These are phyloP conservation scores for Sussaba pulchella DNA, from an alignment of 2,888 invertebrate species.

Conservation along the genomic window DNA sequence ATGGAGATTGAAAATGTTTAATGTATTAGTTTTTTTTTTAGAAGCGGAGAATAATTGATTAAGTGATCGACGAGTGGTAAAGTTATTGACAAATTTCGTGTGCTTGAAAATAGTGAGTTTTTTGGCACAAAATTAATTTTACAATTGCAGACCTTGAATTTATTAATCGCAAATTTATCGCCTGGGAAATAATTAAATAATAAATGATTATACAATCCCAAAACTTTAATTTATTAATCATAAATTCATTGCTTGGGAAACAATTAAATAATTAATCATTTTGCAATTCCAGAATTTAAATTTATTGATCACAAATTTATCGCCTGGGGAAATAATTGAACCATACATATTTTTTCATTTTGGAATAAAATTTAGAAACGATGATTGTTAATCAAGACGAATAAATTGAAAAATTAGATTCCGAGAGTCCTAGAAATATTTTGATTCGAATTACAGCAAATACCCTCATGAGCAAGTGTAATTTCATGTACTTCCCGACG, in stretches of 20 bases:
- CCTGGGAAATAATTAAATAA: neutral
- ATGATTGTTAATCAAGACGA: neutral
- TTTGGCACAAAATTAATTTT: neutral
- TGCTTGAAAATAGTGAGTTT: too few relatives aligned
- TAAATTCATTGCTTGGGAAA: too few relatives aligned
- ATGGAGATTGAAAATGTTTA: too few relatives aligned
- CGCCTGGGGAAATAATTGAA: neutral
- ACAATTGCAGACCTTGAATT: neutral
- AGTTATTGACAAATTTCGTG: neutral
- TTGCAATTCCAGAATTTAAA: neutral
- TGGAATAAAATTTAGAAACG: too few relatives aligned
- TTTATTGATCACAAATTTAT: neutral
- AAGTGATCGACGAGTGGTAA: too few relatives aligned
- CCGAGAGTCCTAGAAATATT: neutral
- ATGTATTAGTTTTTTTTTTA: too few relatives aligned
- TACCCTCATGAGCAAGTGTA: conserved; percentile 88
- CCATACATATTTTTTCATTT: too few relatives aligned
- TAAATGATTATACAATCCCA: too few relatives aligned
- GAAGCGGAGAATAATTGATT: too few relatives aligned
- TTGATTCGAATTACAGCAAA: conserved; percentile 8
- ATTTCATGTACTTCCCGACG: conserved; percentile 87
- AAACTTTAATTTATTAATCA: too few relatives aligned
- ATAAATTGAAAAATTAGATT: neutral
- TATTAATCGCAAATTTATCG: neutral
- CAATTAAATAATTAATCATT: too few relatives aligned